Percentiles rank a stretch among this genome's conserved stretches.
phyloP scores from a whole-genome alignment of 2,888 invertebrate species.

The Drosophila crucigera region DNA sequence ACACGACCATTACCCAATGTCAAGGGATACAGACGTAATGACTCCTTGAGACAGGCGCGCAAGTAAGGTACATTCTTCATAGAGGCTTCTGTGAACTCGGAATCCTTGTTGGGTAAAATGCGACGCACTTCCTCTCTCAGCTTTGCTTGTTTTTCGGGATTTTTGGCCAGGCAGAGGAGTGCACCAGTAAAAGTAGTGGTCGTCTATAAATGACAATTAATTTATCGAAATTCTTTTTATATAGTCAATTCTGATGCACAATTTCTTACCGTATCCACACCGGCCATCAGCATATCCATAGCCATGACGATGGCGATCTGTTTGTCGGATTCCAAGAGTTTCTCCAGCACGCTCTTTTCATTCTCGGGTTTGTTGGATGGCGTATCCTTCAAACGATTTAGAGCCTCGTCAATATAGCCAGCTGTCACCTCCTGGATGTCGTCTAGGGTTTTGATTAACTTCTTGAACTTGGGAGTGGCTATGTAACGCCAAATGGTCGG shows the following conservation, averaged over 20 bases:
- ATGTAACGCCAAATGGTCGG: constrained; percentile 58
- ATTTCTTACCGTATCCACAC: constrained; percentile 89
- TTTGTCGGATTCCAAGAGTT: constrained; percentile 87
- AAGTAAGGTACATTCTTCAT: constrained; percentile 87
- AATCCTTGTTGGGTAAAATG: constrained; percentile 84
- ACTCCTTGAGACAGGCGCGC: constrained; percentile 91
- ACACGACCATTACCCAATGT: constrained; percentile 87
- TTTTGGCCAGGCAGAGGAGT: constrained; percentile 86
- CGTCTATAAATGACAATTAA: constrained; percentile 54
- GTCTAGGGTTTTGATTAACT: constrained; percentile 66
- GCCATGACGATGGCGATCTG: constrained; percentile 89
- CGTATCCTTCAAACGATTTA: constrained; percentile 66
- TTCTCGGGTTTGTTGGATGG: constrained; percentile 43
- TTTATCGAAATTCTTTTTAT: not conserved
- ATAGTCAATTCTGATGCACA: not conserved
- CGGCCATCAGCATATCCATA: constrained; percentile 89
- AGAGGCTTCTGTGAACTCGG: constrained; percentile 85
- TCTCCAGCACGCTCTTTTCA: constrained; percentile 88
- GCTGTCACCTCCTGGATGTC: constrained; percentile 68
- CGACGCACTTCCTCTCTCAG: constrained; percentile 87
- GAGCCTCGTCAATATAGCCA: constrained; percentile 83
- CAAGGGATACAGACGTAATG: constrained; percentile 88
- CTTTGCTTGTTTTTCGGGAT: constrained; percentile 88
- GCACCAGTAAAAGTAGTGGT: constrained; percentile 61
- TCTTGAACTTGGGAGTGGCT: constrained; percentile 47